Base-by-base conservation (phyloP, 2,888 invertebrate genomes). In the Mythimna ferrago region DNA sequence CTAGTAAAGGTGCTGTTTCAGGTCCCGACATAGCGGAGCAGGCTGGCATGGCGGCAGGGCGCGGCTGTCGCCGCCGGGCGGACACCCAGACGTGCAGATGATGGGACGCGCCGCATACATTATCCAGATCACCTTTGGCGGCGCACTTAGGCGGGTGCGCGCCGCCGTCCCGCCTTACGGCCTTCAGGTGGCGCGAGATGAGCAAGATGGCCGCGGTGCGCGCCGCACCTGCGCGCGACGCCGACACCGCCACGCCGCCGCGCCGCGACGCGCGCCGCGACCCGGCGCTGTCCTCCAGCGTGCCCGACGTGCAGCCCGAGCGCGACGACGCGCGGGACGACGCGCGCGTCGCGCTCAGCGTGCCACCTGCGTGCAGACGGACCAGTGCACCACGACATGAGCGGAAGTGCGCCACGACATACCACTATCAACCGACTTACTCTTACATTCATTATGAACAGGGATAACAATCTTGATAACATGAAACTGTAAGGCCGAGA, bases 171-270 rank as follows among this genome's bases (percentile, higher is more conserved):
- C 94, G 93, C 90, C 91, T 93, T 94, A 96, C 96, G 96, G 97
- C 96, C 96, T 96, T 96, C 95, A 98, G 97, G 97, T 98, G 98
- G 97, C 98, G 98, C 97, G 98, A 98, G 97, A 98, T 98, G 97
- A 98, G 98, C 98, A 98, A 98, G 98, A 98, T 98, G 98, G 98
- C 98, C 97, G 98, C 98, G 97, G 98, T 97, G 96, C 98, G 98
- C 96, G 98, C 98, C 97, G 98, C 98, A 98, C 98, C 98, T 98
- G 98, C 98, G 97, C 98, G 97, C 93, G 98, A 98, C 91, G 98
- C 97, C 91, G 98, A 97, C 92, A 98, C 97, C 89, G 97, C 94
- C 91, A 97, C 97, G 93, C 97, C 98, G 66, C 86, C 98, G 71
- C 86, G 98, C 98, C 97, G 98, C 98, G 97, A 98, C 97, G 96